Percentiles rank a stretch among this genome's conserved stretches.
Evolutionary conservation across 2,113 vertebrate genomes (phyloP).

Genomic region (Phoenicopterus ruber): DNA sequence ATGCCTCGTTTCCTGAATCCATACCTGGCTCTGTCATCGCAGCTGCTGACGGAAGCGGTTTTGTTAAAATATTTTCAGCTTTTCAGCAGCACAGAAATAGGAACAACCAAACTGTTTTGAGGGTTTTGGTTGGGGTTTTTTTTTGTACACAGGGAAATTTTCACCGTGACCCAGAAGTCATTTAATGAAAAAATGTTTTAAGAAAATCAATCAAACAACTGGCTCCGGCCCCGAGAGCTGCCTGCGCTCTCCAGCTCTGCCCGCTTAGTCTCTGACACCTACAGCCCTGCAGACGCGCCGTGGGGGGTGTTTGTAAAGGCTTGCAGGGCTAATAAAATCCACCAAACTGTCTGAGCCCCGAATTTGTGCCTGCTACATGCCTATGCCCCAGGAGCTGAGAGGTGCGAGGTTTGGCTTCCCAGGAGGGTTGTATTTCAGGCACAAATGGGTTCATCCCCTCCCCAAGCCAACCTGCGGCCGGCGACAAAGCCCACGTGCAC

Average conservation of each 20-base stretch:
- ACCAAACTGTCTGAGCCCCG: not conserved
- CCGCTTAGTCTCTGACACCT: not conserved
- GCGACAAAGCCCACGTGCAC: fast-evolving
- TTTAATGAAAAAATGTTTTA: not conserved
- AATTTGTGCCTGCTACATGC: fast-evolving
- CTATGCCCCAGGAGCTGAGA: not conserved
- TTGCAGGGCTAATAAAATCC: not conserved
- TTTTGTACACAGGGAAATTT: not conserved
- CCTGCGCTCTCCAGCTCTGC: not conserved
- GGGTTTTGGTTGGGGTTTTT: not conserved
- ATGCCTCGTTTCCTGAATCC: not conserved
- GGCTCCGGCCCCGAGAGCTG: not conserved
- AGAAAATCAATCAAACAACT: not conserved
- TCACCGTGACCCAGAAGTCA: not conserved
- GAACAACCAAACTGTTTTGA: not conserved
- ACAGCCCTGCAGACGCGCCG: fast-evolving
- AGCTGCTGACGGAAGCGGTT: not conserved
- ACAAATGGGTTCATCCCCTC: not conserved
- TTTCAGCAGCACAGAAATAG: not conserved
- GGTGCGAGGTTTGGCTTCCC: not conserved
- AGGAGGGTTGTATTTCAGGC: not conserved
- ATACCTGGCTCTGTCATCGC: not conserved
- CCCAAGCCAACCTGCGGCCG: not conserved
- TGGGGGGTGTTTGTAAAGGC: not conserved
- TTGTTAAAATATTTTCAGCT: not conserved